Conservation (phyloP, 2,888 invertebrate species). For the Anticlea derivata region DNA sequence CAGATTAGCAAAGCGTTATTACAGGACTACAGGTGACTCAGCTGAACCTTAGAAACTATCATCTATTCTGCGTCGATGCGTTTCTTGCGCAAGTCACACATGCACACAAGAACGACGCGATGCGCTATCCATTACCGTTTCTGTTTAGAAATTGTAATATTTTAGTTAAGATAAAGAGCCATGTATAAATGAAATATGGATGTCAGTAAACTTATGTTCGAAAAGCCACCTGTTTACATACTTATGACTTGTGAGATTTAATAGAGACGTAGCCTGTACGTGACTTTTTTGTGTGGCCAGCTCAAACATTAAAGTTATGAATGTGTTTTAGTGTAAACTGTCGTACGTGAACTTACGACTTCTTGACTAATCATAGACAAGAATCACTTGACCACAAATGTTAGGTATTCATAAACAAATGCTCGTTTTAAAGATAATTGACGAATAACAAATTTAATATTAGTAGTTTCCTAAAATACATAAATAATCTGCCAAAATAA, state of each 20-base stretch:
- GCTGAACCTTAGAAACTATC: conserved; percentile 31
- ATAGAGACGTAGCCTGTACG: conserved; percentile 62
- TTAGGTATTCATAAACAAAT: not conserved
- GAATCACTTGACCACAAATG: conserved; percentile 1
- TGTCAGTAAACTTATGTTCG: conserved; percentile 67
- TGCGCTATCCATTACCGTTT: conserved; percentile 8
- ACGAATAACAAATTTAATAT: too few relatives aligned
- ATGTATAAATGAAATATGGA: conserved; percentile 45
- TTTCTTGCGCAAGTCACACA: conserved; percentile 63
- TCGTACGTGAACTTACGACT: conserved; percentile 3
- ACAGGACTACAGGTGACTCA: conserved; percentile 64
- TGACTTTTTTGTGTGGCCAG: conserved; percentile 60
- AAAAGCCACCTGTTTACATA: conserved; percentile 74
- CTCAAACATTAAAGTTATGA: conserved; percentile 50
- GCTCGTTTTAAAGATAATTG: too few relatives aligned
- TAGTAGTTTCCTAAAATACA: too few relatives aligned
- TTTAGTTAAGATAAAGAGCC: not conserved
- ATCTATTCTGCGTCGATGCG: conserved; percentile 47
- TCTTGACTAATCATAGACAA: conserved; percentile 7
- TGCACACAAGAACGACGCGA: conserved; percentile 38
- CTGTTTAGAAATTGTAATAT: not conserved
- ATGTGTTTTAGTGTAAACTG: conserved; percentile 23
- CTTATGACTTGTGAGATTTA: conserved; percentile 60
- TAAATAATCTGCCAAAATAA: too few relatives aligned
- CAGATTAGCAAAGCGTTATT: conserved; percentile 11